phyloP scores from a whole-genome alignment of 2,888 invertebrate species.

The Lathronympha strigana region DNA sequence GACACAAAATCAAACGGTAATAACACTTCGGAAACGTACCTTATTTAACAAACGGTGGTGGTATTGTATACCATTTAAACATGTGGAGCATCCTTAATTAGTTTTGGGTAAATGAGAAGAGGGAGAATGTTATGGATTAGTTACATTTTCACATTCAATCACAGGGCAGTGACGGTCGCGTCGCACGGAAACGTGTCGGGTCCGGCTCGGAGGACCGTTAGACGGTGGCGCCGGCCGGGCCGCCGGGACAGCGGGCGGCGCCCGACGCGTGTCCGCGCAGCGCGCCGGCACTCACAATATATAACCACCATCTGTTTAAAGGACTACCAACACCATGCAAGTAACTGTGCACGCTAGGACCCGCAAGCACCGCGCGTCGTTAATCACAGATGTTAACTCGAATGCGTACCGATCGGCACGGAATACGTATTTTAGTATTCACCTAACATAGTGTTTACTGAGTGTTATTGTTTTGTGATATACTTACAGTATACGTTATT shows the following conservation, averaged over 20 bases:
- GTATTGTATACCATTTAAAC: constrained; percentile 80
- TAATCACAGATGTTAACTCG: constrained; percentile 68
- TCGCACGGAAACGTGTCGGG: constrained; percentile 61
- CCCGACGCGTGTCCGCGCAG: constrained; percentile 60
- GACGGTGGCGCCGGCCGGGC: neutral
- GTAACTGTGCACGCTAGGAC: constrained; percentile 67
- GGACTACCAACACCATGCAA: constrained; percentile 78
- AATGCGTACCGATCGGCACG: constrained; percentile 63
- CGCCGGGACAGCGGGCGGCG: neutral
- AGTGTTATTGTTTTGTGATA: constrained; percentile 83
- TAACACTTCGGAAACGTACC: constrained; percentile 80
- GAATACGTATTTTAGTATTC: constrained; percentile 70
- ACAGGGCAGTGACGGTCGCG: constrained; percentile 59
- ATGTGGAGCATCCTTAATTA: constrained; percentile 83
- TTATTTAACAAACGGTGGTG: constrained; percentile 80
- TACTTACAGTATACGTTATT: constrained; percentile 84
- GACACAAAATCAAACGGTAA: constrained; percentile 76
- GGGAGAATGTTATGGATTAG: constrained; percentile 85
- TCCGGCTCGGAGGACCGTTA: constrained; percentile 24
- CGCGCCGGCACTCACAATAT: constrained; percentile 60
- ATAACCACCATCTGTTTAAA: constrained; percentile 74
- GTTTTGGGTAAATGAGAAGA: constrained; percentile 82
- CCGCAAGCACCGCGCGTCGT: constrained; percentile 57
- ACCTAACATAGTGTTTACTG: constrained; percentile 82
- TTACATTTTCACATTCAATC: constrained; percentile 73